These are phyloP conservation scores for Dasyprocta punctata DNA, from an alignment of 2,113 vertebrate species.

Conservation along the genomic window DNA sequence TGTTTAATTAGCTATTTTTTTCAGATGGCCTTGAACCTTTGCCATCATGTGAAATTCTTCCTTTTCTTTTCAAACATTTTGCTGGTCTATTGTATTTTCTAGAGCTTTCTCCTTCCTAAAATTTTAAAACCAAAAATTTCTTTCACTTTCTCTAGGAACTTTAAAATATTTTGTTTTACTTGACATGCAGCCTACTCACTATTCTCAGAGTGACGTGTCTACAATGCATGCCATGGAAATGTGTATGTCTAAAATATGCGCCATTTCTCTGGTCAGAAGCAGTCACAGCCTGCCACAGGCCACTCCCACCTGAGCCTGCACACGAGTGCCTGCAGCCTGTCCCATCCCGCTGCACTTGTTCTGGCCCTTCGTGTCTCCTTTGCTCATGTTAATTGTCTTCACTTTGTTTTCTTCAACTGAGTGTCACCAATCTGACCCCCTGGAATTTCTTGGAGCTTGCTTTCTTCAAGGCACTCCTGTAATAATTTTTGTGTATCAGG, in stretches of 20 bases:
- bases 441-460: background rate
- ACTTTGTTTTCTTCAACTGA: background rate
- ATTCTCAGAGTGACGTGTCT: background rate
- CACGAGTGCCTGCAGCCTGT: background rate
- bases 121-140: background rate
- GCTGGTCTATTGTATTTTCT: background rate
- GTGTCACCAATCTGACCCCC: background rate
- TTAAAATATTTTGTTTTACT: background rate
- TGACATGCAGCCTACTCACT: background rate
- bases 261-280: background rate
- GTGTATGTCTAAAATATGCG: accelerated
- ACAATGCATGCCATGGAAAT: background rate
- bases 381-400: background rate
- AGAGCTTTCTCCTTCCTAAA: background rate
- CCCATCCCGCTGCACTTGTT: too few species aligned
- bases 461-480: background rate
- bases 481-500: background rate
- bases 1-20: conserved; percentile 45
- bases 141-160: background rate
- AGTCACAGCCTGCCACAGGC: background rate
- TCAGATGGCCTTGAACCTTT: background rate
- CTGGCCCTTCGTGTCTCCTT: background rate
- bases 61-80: conserved; percentile 35
- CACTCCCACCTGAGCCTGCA: background rate
- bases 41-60: background rate